A percentile compares a stretch with the other conserved stretches of the same genome.
Evolutionary conservation across 1,140 invertebrate genomes (phyloP).

Genomic region (Drosophila azteca): DNA sequence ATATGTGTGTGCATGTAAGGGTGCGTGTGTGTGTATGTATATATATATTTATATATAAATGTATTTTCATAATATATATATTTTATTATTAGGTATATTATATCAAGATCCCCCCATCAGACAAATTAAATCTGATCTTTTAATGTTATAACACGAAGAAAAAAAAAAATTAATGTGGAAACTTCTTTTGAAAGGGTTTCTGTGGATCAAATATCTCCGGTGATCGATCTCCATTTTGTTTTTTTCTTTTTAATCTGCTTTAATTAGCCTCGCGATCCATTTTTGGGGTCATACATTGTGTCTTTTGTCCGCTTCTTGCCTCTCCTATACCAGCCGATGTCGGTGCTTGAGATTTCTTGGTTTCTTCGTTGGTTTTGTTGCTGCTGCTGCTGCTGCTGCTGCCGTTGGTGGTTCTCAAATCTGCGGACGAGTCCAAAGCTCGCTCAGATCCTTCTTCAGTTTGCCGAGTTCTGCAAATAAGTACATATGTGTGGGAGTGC

Average conservation of each 20-base stretch:
- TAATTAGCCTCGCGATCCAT: conserved; percentile 62
- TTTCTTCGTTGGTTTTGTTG: conserved; percentile 15
- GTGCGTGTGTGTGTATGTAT: conserved; percentile 22
- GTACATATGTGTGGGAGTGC: not conserved
- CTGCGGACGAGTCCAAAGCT: conserved; percentile 77
- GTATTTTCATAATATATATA: conserved; percentile 24
- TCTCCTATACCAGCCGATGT: conserved; percentile 48
- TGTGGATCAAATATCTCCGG: no score
- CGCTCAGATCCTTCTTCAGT: conserved; percentile 75
- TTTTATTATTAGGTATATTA: conserved; percentile 26
- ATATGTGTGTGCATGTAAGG: conserved; percentile 12
- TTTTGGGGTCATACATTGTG: conserved; percentile 26
- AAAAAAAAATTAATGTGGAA: conserved; percentile 22
- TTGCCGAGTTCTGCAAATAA: conserved; percentile 70
- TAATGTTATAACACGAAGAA: conserved; percentile 33
- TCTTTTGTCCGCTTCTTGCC: conserved; percentile 45
- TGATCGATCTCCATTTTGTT: conserved; percentile 2
- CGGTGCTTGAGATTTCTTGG: conserved; percentile 57
- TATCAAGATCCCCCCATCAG: conserved; percentile 9
- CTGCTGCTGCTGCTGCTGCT: no score
- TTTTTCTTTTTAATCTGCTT: conserved; percentile 25
- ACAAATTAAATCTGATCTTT: conserved; percentile 39
- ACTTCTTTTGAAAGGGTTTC: conserved; percentile 30
- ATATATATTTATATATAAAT: conserved; percentile 13
- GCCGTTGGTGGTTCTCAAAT: conserved; percentile 60